phyloP scores from a whole-genome alignment of 2,113 vertebrate species.

The Helogale parvula region DNA sequence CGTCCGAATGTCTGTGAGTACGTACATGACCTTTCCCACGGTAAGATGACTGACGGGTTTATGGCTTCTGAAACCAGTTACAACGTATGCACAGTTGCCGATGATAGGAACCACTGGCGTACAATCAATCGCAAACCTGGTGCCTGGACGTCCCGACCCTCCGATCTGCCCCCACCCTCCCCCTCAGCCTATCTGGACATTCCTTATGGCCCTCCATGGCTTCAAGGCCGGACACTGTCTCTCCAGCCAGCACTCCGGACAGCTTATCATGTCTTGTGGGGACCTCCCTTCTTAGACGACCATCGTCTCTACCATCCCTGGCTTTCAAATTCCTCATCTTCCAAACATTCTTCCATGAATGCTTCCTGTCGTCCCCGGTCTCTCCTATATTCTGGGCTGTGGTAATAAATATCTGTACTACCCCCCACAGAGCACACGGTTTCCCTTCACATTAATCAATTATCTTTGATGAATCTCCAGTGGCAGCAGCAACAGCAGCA shows the following conservation, averaged over 20 bases:
- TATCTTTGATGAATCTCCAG: not conserved
- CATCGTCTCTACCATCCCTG: not conserved
- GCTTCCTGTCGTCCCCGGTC: not conserved
- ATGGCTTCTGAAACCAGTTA: not conserved
- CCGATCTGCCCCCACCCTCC: fast-evolving
- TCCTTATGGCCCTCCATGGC: fast-evolving
- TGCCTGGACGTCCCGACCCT: fast-evolving
- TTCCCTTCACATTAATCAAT: fast-evolving
- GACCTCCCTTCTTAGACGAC: not conserved
- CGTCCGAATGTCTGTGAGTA: too few relatives aligned
- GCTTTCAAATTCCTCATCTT: not conserved
- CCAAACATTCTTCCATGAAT: too few relatives aligned
- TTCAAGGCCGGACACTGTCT: not conserved
- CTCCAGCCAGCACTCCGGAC: fast-evolving
- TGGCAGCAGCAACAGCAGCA: too few relatives aligned
- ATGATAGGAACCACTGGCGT: fast-evolving
- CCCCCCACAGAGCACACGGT: fast-evolving
- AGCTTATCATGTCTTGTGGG: fast-evolving
- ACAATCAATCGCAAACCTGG: not conserved
- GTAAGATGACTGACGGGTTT: not conserved
- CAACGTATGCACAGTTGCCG: fast-evolving
- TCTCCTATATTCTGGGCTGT: not conserved
- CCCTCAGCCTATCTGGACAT: not conserved
- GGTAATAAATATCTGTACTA: not conserved
- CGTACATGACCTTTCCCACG: fast-evolving